A percentile compares a stretch with the other conserved stretches of the same genome.
Conservation (phyloP, 2,888 invertebrate species). For the Rotaria sp. region DNA sequence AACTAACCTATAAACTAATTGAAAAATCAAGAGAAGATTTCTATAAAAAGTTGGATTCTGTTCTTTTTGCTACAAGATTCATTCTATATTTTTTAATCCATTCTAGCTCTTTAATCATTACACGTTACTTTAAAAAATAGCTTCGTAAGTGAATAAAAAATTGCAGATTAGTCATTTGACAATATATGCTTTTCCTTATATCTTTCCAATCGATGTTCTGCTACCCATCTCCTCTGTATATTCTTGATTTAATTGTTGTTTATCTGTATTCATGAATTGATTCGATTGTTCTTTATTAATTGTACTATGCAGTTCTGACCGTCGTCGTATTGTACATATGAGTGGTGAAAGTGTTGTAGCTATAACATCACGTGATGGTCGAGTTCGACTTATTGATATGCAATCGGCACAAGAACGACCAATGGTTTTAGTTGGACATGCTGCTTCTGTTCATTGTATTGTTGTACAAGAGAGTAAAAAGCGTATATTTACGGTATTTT, state of each 20-base stretch:
- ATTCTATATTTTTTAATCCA: not conserved
- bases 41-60: too few relatives aligned
- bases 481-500: conserved; percentile 27
- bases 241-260: not conserved
- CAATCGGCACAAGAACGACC: conserved; percentile 45
- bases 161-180: not conserved
- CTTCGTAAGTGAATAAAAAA: not conserved
- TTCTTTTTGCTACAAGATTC: too few relatives aligned
- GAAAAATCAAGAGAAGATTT: too few relatives aligned
- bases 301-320: conserved; percentile 45
- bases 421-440: conserved; percentile 48
- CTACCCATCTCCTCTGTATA: not conserved
- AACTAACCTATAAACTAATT: too few relatives aligned
- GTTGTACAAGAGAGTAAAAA: conserved; percentile 47
- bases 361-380: conserved; percentile 51
- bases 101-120: not conserved
- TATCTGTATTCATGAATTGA: not conserved
- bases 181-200: not conserved
- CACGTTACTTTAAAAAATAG: not conserved
- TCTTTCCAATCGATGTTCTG: not conserved
- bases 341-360: conserved; percentile 50
- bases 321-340: conserved; percentile 50
- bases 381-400: conserved; percentile 48
- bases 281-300: not conserved
- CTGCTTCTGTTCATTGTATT: conserved; percentile 53